Conservation (phyloP, 2,797 vertebrate species). For the Perodicticus potto region DNA sequence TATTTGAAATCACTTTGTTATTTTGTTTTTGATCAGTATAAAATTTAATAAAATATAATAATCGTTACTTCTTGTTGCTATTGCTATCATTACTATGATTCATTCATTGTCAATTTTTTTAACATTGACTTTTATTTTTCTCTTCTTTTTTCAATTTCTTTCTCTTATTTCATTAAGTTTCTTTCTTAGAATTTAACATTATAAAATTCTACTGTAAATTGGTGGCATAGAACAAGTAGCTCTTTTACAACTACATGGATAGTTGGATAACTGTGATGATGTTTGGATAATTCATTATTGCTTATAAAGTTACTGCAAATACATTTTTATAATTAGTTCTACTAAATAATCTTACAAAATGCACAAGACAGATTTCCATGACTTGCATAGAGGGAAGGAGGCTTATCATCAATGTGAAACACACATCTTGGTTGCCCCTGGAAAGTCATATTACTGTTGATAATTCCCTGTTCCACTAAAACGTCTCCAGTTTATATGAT, state of each 20-base stretch:
- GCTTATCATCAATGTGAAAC: not conserved
- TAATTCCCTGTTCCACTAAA: not conserved
- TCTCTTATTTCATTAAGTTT: not conserved
- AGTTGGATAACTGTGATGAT: not conserved
- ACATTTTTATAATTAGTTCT: too few species aligned
- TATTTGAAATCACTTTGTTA: not conserved
- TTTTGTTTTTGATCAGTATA: not conserved
- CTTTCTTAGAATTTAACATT: not conserved
- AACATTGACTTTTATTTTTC: not conserved
- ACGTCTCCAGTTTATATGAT: not conserved
- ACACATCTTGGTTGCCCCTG: not conserved
- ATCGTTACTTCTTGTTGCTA: not conserved
- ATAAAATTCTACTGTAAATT: not conserved
- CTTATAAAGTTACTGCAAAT: not conserved
- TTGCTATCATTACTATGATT: not conserved
- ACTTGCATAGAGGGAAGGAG: not conserved
- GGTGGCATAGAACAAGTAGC: not conserved
- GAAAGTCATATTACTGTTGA: not conserved
- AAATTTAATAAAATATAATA: not conserved
- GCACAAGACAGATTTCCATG: not conserved
- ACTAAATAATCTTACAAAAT: not conserved
- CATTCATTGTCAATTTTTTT: not conserved
- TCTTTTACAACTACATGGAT: not conserved
- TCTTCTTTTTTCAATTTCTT: not conserved
- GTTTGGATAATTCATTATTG: not conserved